Evolutionary conservation across 1,140 invertebrate species (phyloP).

Genomic region (Cataglyphis hispanica): DNA sequence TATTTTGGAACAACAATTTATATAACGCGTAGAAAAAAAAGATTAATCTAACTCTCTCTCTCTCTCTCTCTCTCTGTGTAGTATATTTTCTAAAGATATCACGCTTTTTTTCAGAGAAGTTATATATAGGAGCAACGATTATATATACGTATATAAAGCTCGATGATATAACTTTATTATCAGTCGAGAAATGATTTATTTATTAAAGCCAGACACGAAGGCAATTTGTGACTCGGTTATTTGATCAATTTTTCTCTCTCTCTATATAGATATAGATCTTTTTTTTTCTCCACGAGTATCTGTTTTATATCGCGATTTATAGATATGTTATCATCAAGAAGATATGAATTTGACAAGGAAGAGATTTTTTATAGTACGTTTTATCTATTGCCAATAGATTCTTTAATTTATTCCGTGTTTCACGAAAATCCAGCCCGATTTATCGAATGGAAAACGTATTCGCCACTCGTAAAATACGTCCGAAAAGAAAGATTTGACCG

Average conservation of each 20-base stretch:
- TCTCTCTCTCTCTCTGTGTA: background rate
- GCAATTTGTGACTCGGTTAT: slow-evolving; percentile 41
- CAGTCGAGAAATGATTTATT: slow-evolving; percentile 56
- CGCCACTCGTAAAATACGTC: slow-evolving; percentile 10
- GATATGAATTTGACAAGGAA: slow-evolving; percentile 36
- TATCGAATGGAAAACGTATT: slow-evolving; percentile 6
- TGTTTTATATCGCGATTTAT: slow-evolving; percentile 13
- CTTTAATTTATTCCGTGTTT: background rate
- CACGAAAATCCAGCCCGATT: background rate
- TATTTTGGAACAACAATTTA: background rate
- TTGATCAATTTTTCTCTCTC: slow-evolving; percentile 26
- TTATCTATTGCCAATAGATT: background rate
- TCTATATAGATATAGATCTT: background rate
- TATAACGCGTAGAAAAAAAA: slow-evolving; percentile 23
- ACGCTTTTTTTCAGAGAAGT: slow-evolving; percentile 13
- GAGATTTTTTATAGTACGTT: background rate
- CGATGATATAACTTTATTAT: slow-evolving; percentile 46
- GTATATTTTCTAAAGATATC: slow-evolving; percentile 17
- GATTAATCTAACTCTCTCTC: slow-evolving; percentile 7
- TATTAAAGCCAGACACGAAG: slow-evolving; percentile 50
- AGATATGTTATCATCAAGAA: slow-evolving; percentile 41
- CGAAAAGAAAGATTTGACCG: background rate
- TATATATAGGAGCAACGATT: background rate
- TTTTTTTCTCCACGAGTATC: background rate
- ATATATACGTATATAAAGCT: slow-evolving; percentile 15